phyloP scores from a whole-genome alignment of 2,113 vertebrate genomes.

The Aldabrachelys gigantea region DNA sequence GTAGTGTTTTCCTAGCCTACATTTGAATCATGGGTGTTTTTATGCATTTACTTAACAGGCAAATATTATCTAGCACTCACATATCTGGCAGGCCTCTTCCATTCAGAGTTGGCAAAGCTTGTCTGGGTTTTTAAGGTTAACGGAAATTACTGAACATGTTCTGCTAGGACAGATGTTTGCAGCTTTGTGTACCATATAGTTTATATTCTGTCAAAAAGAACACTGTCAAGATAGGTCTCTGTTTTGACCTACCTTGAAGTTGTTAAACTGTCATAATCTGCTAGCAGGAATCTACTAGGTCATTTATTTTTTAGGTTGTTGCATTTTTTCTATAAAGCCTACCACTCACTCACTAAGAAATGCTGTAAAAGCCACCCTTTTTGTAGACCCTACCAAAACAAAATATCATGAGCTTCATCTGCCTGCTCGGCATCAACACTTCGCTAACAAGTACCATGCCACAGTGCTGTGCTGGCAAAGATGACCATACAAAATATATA shows the following conservation, averaged over 20 bases:
- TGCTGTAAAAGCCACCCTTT: background rate
- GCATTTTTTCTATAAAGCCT: background rate
- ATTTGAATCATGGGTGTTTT: rapidly evolving
- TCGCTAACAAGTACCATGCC: rapidly evolving
- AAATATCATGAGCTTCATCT: background rate
- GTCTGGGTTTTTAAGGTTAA: background rate
- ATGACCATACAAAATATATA: background rate
- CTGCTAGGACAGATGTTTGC: conserved; percentile 46
- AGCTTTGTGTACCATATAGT: conserved; percentile 51
- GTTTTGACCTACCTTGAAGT: conserved; percentile 53
- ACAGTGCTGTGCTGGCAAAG: rapidly evolving
- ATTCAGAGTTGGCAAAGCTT: background rate
- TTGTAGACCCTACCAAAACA: background rate
- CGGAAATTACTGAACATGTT: conserved; percentile 14
- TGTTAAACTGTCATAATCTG: background rate
- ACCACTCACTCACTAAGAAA: rapidly evolving
- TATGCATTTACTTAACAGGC: background rate
- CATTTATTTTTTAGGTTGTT: conserved; percentile 37
- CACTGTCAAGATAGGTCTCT: conserved; percentile 43
- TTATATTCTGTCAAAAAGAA: conserved; percentile 57
- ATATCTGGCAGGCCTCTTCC: background rate
- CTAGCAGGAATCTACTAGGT: background rate
- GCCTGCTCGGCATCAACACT: background rate
- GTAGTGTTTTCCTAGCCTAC: background rate
- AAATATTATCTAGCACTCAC: background rate